Conservation (phyloP, 2,797 vertebrate genomes). For the Eurystomus glaucurus region DNA sequence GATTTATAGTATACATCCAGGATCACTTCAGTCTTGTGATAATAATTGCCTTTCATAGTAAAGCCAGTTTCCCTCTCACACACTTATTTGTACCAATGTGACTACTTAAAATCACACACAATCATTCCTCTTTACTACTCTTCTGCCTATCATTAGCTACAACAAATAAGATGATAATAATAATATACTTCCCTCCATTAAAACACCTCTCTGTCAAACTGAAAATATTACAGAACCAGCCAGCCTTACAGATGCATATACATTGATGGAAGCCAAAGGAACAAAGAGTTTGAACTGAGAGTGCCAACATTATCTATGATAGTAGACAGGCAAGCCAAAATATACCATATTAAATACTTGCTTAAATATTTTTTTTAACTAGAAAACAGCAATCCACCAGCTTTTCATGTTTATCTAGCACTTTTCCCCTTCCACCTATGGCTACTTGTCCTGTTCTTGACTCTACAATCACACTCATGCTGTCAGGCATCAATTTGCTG, state of each 20-base stretch:
- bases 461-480: not conserved
- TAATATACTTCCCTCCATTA: not conserved
- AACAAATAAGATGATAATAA: not conserved
- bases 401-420: not conserved
- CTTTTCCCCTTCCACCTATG: not conserved
- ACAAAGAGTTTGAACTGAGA: not conserved
- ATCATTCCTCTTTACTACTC: not conserved
- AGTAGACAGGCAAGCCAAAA: not conserved
- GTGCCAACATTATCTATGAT: rapidly evolving
- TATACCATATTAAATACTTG: not conserved
- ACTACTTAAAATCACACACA: not conserved
- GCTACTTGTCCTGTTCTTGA: not conserved
- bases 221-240: not conserved
- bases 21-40: not conserved
- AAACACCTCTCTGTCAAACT: not conserved
- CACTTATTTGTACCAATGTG: not conserved
- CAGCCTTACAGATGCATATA: not conserved
- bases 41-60: not conserved
- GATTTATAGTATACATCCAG: not conserved
- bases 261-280: not conserved
- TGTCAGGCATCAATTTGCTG: not conserved
- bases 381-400: not conserved
- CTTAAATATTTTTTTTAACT: not conserved
- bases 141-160: not conserved
- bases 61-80: not conserved